phyloP scores from a whole-genome alignment of 2,113 vertebrate genomes.

The Sander vitreus region DNA sequence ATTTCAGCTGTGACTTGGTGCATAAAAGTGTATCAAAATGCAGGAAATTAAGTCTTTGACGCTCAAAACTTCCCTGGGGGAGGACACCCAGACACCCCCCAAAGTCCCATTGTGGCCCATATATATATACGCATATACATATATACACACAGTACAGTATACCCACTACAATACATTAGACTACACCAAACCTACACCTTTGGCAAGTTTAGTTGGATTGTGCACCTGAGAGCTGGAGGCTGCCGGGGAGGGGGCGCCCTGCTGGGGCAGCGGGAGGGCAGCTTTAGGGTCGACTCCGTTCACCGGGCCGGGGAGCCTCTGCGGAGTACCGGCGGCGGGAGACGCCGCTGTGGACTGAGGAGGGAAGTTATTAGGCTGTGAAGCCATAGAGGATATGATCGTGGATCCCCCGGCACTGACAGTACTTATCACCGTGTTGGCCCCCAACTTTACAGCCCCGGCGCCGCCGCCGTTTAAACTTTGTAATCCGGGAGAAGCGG shows the following conservation, averaged over 20 bases:
- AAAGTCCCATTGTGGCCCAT: no score
- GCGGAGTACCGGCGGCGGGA: constrained; percentile 62
- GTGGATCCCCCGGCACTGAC: constrained; percentile 54
- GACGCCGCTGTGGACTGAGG: constrained; percentile 64
- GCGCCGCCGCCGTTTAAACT: constrained; percentile 77
- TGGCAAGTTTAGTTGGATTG: no score
- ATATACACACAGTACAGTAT: no score
- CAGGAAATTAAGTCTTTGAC: no score
- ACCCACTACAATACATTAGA: no score
- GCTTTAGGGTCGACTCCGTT: constrained; percentile 82
- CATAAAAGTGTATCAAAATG: no score
- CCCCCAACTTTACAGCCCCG: constrained; percentile 70
- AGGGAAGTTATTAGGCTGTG: constrained; percentile 47
- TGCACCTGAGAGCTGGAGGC: constrained; percentile 63
- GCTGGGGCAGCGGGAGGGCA: constrained; percentile 54
- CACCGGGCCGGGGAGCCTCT: constrained; percentile 78
- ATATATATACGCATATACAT: no score
- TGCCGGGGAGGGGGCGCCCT: constrained; percentile 38
- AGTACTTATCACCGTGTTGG: constrained; percentile 53
- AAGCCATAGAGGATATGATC: constrained; percentile 53
- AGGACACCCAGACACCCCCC: no score
- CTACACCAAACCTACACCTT: no score
- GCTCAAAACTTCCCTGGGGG: no score
- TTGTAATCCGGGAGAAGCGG: constrained; percentile 67
- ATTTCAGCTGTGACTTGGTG: no score